These are phyloP conservation scores for Nemoura dubitans DNA, from an alignment of 2,888 invertebrate species.

Conservation along the genomic window DNA sequence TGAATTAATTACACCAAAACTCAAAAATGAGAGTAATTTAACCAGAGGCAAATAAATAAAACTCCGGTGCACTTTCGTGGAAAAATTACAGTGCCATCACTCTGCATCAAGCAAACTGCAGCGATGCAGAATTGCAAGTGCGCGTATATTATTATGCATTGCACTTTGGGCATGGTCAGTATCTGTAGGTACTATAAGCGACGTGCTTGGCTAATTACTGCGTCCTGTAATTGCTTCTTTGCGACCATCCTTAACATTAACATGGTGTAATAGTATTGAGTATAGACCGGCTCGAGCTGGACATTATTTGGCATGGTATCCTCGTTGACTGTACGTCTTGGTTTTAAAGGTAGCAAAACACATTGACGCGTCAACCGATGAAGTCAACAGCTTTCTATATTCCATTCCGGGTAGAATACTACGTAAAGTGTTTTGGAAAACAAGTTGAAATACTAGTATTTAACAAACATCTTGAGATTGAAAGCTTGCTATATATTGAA, in stretches of 20 bases:
- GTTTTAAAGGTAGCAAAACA: not conserved
- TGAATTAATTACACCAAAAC: not conserved
- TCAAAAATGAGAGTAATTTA: not conserved
- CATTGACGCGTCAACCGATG: not conserved
- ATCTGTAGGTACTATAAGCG: too few species aligned
- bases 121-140: not conserved
- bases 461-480: not conserved
- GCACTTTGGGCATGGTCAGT: too few species aligned
- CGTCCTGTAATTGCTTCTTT: not conserved
- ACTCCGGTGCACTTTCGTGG: not conserved
- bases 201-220: not conserved
- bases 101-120: not conserved
- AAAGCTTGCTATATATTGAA: not conserved
- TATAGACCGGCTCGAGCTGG: not conserved
- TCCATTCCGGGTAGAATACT: constrained; percentile 12
- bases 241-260: not conserved
- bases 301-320: constrained; percentile 14
- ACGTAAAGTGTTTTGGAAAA: constrained; percentile 21
- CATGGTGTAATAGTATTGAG: not conserved
- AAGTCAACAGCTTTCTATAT: constrained; percentile 29
- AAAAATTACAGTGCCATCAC: not conserved
- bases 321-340: not conserved
- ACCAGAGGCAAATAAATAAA: not conserved
- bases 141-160: too few species aligned
- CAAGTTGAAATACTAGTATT: constrained; percentile 18